phyloP scores from a whole-genome alignment of 1,140 invertebrate species.

The Atta texana region DNA sequence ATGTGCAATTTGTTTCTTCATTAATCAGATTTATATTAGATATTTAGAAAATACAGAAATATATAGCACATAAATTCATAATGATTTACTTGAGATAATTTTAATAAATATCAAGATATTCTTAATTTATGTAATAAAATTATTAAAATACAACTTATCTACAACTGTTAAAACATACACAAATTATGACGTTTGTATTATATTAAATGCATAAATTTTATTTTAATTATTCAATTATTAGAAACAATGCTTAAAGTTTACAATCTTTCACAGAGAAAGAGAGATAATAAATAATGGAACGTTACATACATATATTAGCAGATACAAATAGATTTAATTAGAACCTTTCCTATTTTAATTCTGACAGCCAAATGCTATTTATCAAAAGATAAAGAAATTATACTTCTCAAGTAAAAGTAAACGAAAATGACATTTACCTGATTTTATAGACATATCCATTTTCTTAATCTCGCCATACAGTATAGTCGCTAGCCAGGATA shows the following conservation, averaged over 20 bases:
- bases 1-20: background rate
- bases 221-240: too few relatives aligned
- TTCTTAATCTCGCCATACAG: conserved; percentile 85
- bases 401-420: background rate
- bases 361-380: background rate
- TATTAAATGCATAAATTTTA: background rate
- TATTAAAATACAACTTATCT: background rate
- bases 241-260: background rate
- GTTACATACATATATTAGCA: background rate
- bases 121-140: background rate
- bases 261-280: background rate
- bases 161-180: background rate
- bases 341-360: conserved; percentile 47
- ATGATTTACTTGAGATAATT: conserved; percentile 5
- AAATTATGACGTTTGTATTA: background rate
- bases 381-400: background rate
- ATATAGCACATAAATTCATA: background rate
- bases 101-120: background rate
- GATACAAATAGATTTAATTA: conserved; percentile 36
- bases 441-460: conserved; percentile 84
- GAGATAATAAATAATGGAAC: background rate
- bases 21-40: background rate
- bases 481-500: conserved; percentile 85
- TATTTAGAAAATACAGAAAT: background rate
- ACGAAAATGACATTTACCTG: conserved; percentile 79